phyloP scores from a whole-genome alignment of 2,797 vertebrate species.

The Neomorphus geoffroyi region DNA sequence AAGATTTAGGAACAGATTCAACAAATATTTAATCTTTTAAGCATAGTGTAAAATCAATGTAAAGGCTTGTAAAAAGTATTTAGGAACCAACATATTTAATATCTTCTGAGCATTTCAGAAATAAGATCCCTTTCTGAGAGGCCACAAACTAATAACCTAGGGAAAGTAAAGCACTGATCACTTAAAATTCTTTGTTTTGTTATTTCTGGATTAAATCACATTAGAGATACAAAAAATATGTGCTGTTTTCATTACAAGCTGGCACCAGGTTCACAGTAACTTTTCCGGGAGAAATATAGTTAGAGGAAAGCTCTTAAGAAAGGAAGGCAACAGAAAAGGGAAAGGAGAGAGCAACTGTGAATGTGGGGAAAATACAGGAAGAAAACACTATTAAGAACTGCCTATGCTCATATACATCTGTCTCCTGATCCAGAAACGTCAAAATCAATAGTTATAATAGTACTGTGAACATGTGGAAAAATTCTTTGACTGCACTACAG shows the following conservation, averaged over 20 bases:
- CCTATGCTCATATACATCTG: neutral
- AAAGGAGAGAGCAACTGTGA: neutral
- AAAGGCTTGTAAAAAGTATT: neutral
- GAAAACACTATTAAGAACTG: neutral
- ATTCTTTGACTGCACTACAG: neutral
- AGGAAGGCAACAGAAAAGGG: neutral
- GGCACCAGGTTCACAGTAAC: neutral
- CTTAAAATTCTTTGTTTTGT: neutral
- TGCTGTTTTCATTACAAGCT: neutral
- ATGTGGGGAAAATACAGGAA: neutral
- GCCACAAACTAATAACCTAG: neutral
- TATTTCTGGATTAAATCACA: neutral
- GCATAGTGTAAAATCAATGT: neutral
- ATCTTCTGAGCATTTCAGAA: neutral
- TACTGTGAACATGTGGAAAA: neutral
- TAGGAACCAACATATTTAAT: neutral
- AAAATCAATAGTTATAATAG: neutral
- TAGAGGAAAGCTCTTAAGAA: neutral
- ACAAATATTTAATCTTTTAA: neutral
- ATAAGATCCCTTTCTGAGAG: neutral
- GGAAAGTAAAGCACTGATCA: neutral
- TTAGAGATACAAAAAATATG: neutral
- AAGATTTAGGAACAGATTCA: neutral
- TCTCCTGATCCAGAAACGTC: neutral
- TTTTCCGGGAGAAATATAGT: neutral